Evolutionary conservation across 1,140 invertebrate species (phyloP), one percentile per base, ranked within the genome.

Genomic region (Catajapyx aquilonaris): DNA sequence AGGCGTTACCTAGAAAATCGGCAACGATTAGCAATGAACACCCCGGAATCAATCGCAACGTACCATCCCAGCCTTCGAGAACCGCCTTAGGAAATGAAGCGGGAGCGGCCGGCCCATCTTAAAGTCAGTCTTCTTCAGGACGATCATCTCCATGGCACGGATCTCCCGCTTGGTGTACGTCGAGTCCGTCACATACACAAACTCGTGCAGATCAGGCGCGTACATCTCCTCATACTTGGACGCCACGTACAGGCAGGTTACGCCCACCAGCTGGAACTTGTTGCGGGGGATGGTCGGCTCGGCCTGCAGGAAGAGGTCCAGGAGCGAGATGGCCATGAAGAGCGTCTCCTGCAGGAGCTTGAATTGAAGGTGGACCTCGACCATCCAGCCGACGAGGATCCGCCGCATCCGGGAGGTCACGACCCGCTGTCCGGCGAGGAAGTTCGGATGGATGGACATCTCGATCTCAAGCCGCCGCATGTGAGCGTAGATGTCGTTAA

Each of bases 191-290:
- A 95, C 83, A 49, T 80, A 91, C 5, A 87, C 76, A 62, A 91
- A 95, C 55, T 96, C 90, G 2, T 59, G 60, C 20, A 94, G 68
- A 37, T 85, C 79, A 2, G 90, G 87, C 4, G 78, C 67, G 48
- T 80, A 86, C 51, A 93, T 81, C 62, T 97, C 93, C 60, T 96
- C 91, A 51, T 90, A 96, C 56, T 96, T 97, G 45, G 76, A 74
- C 9, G 91, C 87, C 40, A 96, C 73, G 45, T 88, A 78, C 68
- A 96, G 73, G 0, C 84, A 75, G 2, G 87, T 76, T 1, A 88
- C 75, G 1, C 91, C 93, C 25, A 94, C 81, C 31, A 96, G 59
- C 55, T 96, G 91, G 22, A 96, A 59, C 40, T 73, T 68, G 44
- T 67, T 70, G 43, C 69, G 62, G 42, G 69, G 57, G 44, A 83